Evolutionary conservation across 1,140 invertebrate species (phyloP), one percentile per base, ranked within the genome.

Genomic region (Drosophila elegans): DNA sequence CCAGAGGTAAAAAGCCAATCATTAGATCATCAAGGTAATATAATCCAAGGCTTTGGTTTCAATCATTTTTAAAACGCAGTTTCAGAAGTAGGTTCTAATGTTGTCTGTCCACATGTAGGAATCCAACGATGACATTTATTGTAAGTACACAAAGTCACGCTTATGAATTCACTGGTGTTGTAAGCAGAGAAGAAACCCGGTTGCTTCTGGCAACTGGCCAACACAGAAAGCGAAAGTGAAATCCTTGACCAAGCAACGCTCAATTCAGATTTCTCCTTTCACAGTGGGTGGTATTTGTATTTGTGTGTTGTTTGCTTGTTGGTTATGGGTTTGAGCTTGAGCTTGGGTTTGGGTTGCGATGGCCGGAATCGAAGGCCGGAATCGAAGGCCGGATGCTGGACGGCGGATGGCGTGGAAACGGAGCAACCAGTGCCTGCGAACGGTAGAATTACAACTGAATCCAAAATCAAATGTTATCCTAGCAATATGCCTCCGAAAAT

Each of bases 381-480:
- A n/a, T 39, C 34, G 55, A 34, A 16, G 46, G 42, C 42, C n/a
- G 41, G 41, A 44, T 25, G 51, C 38, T 53, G 36, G 52, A 51
- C 67, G 42, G 41, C 38, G 42, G 56, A 59, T 80, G 63, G 41
- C 56, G 77, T 92, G 86, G 88, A 82, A 91, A 92, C 88, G 76
- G 71, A 90, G 82, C 90, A 89, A 80, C 85, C 84, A 90, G 84
- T 74, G 76, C 84, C 80, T 80, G 86, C 74, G 91, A 89, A 91
- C 90, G 91, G 91, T 92, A 91, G 86, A 92, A 92, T 92, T 91
- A 91, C 90, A 92, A 92, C 91, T 92, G 91, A 92, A 91, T 86
- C 81, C 79, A 78, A 91, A 92, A 91, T 92, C 88, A 84, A 91
- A 92, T 88, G 83, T 92, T 92, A 92, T 92, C 91, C 91, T 91